phyloP scores from a whole-genome alignment of 92 coral and sea anemone genomes.

The Epizoanthus illoricatus region DNA sequence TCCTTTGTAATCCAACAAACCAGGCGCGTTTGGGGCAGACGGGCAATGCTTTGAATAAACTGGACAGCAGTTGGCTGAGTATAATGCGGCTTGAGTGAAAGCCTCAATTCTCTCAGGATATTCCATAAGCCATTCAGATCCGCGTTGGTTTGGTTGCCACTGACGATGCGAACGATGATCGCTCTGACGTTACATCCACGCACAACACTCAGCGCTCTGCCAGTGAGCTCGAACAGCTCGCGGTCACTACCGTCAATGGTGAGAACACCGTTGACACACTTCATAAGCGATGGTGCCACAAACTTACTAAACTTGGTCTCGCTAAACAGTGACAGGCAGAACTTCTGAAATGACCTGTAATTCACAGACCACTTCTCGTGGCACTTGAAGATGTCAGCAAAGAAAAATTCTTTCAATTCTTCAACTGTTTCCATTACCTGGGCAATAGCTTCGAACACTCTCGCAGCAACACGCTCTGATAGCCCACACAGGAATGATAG shows the following conservation, averaged over 20 bases:
- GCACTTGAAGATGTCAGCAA: not conserved
- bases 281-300: not conserved
- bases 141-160: constrained; percentile 4
- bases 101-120: not conserved
- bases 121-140: constrained; percentile 1
- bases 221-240: not conserved
- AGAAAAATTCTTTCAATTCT: not conserved
- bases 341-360: constrained; percentile 5
- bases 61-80: not conserved
- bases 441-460: not conserved
- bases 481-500: not conserved
- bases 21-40: not conserved
- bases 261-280: not conserved
- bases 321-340: not conserved
- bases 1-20: constrained; percentile 13
- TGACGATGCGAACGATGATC: constrained; percentile 7
- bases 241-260: constrained; percentile 2
- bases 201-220: not conserved
- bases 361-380: constrained; percentile 2
- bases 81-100: not conserved
- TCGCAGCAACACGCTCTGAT: not conserved
- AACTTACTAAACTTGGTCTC: not conserved
- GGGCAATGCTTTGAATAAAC: not conserved
- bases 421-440: not conserved
- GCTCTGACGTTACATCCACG: not conserved